Conservation (phyloP, 1,140 invertebrate species). For the Euwallacea similis region DNA sequence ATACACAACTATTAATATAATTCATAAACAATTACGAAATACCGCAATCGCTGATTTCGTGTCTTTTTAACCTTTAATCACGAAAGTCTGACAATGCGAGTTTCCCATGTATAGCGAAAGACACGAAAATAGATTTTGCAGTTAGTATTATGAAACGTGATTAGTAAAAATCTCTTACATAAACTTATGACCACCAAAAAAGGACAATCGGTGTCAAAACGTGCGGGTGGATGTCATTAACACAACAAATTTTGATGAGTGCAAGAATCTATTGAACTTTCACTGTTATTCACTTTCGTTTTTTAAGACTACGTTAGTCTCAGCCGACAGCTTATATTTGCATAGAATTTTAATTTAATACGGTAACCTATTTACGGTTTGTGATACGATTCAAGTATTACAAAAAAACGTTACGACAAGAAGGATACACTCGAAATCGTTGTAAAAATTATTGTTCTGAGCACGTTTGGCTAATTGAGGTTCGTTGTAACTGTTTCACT, state of each 20-base stretch:
- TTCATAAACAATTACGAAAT: constrained; percentile 1
- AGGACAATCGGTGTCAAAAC: constrained; percentile 1
- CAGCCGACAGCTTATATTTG: constrained; percentile 12
- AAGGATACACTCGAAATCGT: background rate
- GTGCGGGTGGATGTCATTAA: constrained; percentile 1
- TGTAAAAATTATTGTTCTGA: too few species aligned
- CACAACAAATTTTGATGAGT: background rate
- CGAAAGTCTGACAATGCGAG: background rate
- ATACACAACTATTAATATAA: background rate
- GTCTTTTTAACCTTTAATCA: constrained; percentile 1
- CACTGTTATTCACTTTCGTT: constrained; percentile 25
- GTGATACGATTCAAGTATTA: background rate
- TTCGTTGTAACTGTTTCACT: too few species aligned
- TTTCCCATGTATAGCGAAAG: background rate
- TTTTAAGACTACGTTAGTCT: constrained; percentile 21
- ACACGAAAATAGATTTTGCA: background rate
- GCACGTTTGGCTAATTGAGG: too few species aligned
- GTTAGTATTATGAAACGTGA: background rate
- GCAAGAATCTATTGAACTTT: constrained; percentile 14
- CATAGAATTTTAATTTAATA: constrained; percentile 32
- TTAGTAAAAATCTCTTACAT: background rate
- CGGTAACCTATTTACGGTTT: constrained; percentile 27
- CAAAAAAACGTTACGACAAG: background rate
- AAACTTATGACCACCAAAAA: background rate
- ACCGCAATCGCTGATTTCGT: background rate